Evolutionary conservation across 2,888 invertebrate genomes (phyloP), one percentile per base, ranked within the genome.

Genomic region (Mycalesis mineus): DNA sequence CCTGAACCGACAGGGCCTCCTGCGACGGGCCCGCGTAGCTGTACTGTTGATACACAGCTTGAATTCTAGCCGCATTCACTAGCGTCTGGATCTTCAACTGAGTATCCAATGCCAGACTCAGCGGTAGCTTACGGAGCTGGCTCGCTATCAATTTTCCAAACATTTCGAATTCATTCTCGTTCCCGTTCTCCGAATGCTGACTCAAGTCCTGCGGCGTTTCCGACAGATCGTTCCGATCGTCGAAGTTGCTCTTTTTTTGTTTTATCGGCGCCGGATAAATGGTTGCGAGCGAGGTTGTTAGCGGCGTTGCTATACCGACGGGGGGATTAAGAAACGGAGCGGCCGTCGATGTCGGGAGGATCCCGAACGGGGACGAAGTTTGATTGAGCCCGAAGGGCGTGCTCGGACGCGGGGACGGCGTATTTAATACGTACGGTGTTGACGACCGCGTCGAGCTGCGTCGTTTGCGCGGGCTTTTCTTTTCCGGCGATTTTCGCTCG

Each of bases 151-250:
- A 68, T 70, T 88, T 88, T 37, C 87, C 89, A 62, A 89, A 89
- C 89, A 89, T 89, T 69, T 88, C 88, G 49, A 88, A 89, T 69
- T 89, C 89, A 62, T 88, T 89, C 63, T 89, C 89, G 64, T 84
- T 88, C 31, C 80, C 86, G 62, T 77, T 82, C 63, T 89, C 89
- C 15, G 87, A 79, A 72, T 87, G 85, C 71, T 88, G 88, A 67
- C 88, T 88, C 65, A 89, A 70, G 69, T 89, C 88, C 67, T 89
- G 88, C 17, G 88, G 86, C 52, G 79, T 68, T 62, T 88, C 88
- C 9, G 77, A 74, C 61, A 75, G 79, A 55, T 88, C 87, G 64
- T 77, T 77, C 22, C 76, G 70, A 14, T 80, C 78, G 57, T 84
- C 84, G 53, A 71, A 77, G 61, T 68, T 77, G 36, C 67, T 69